These are phyloP conservation scores for Priapulus caudatus DNA, from an alignment of 2,888 invertebrate species.

Conservation along the genomic window DNA sequence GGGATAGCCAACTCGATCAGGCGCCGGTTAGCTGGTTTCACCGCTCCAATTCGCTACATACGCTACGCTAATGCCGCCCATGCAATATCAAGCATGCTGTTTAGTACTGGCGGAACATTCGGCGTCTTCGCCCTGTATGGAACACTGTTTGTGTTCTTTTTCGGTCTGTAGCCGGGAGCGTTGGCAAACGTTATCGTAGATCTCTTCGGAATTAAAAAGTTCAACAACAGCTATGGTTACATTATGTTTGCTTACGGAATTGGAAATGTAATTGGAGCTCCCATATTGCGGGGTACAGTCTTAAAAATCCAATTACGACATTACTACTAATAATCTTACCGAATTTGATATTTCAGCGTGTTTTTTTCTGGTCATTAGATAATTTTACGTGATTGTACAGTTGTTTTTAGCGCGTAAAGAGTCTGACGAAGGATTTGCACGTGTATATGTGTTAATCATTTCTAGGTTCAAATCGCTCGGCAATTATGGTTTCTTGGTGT, in stretches of 20 bases:
- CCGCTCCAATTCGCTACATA: background rate
- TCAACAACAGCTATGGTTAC: slow-evolving; percentile 1
- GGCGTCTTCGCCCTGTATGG: background rate
- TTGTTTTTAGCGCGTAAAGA: no score
- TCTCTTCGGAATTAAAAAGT: background rate
- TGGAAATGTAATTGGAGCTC: background rate
- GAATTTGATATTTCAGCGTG: no score
- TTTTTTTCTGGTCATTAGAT: no score
- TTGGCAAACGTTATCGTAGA: background rate
- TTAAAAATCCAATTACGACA: no score
- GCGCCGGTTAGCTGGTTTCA: background rate
- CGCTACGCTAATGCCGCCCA: background rate
- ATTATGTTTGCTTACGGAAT: background rate
- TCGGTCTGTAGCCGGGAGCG: background rate
- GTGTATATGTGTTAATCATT: no score
- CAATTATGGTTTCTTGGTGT: no score
- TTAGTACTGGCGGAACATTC: background rate
- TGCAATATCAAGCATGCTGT: background rate
- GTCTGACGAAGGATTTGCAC: no score
- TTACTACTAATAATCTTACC: no score
- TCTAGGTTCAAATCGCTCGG: no score
- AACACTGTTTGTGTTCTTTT: background rate
- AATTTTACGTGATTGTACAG: no score
- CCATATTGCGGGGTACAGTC: background rate
- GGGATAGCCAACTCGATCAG: background rate